A percentile compares a stretch with the other conserved stretches of the same genome.
Conservation (phyloP, 2,888 invertebrate genomes). For the Punctoribates punctum region DNA sequence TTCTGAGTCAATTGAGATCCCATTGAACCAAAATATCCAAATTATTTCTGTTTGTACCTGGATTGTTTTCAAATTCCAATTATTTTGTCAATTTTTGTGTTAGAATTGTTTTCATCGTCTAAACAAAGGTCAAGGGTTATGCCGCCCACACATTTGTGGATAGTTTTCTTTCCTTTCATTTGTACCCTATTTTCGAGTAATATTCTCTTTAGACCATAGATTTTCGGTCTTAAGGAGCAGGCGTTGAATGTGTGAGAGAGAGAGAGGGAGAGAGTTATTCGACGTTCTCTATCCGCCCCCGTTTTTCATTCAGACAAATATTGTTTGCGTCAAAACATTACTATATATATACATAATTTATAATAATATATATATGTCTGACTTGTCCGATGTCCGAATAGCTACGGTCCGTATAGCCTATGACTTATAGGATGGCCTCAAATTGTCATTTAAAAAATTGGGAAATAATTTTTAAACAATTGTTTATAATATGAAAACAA, state of each 20-base stretch:
- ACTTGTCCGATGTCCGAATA: too few species aligned
- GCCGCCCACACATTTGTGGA: conserved; percentile 2
- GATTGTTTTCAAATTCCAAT: background rate
- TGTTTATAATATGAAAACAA: too few species aligned
- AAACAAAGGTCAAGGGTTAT: conserved; percentile 31
- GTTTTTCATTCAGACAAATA: background rate
- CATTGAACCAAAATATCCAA: too few species aligned
- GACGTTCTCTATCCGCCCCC: conserved; percentile 8
- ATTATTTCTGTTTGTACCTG: too few species aligned
- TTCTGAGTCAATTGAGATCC: too few species aligned
- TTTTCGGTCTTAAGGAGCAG: conserved; percentile 30
- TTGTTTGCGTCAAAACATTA: conserved; percentile 13
- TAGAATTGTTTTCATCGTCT: background rate
- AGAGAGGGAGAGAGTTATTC: background rate
- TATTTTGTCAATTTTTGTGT: background rate
- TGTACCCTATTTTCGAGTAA: background rate
- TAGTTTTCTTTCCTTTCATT: background rate
- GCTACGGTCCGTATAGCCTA: too few species aligned
- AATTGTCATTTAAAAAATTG: too few species aligned
- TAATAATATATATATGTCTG: too few species aligned
- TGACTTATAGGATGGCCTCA: too few species aligned
- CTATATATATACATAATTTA: background rate
- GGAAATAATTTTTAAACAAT: too few species aligned
- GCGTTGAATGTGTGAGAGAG: conserved; percentile 4
- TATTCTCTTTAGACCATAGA: background rate